phyloP scores from a whole-genome alignment of 2,888 invertebrate genomes.

The Ophion ventricosus region DNA sequence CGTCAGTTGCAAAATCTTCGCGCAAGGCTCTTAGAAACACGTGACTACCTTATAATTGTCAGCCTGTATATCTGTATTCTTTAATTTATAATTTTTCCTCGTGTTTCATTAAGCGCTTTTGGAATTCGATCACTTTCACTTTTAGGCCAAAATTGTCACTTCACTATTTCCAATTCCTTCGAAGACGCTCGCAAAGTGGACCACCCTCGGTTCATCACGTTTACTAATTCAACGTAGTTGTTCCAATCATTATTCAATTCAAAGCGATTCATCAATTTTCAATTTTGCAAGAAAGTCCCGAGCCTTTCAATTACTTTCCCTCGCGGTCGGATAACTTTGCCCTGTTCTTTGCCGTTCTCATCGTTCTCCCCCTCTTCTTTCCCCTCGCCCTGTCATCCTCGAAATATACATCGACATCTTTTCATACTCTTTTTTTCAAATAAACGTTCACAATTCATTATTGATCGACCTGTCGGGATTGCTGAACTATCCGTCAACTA shows the following conservation, averaged over 20 bases:
- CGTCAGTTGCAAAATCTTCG: no score
- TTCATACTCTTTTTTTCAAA: background rate
- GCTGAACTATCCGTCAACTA: constrained; percentile 15
- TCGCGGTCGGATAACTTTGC: background rate
- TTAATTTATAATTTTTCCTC: background rate
- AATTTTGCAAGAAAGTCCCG: background rate
- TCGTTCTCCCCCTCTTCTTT: background rate
- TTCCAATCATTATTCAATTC: background rate
- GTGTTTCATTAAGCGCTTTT: no score
- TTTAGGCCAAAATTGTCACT: no score
- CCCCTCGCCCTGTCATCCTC: background rate
- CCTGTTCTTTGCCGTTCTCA: background rate
- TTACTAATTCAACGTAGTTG: background rate
- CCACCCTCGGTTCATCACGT: background rate
- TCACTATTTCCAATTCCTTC: no score
- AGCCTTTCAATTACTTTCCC: background rate
- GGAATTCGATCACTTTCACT: no score
- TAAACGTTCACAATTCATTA: constrained; percentile 10
- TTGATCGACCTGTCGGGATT: constrained; percentile 13
- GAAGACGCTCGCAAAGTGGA: no score
- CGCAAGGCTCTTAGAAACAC: no score
- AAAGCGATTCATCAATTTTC: background rate
- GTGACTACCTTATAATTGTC: no score
- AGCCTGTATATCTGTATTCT: no score
- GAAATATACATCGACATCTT: background rate